Base-by-base conservation (phyloP, 2,797 vertebrate species). In the Anomalospiza imberbis region DNA sequence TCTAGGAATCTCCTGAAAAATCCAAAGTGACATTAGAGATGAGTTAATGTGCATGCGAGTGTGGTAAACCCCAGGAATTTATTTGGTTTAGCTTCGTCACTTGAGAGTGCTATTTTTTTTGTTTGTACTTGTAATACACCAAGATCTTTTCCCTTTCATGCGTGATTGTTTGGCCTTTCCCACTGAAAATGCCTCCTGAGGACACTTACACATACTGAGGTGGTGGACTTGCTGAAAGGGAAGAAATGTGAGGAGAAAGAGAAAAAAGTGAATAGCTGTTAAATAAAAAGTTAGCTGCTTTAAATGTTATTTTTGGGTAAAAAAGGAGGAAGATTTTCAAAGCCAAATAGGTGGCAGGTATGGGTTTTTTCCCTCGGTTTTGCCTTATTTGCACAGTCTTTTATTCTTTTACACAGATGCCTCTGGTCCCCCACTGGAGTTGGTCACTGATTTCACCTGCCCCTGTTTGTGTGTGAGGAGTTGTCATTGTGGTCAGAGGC, bases 1-100 rank as follows among this genome's bases (percentile, higher is more conserved):
- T 83, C 66, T 70, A 67, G 74, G 88, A 91, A 47, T 76, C 55
- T 74, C 61, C 68, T 84, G 66, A 38, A 81, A 67, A 90, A 79
- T 57, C 32, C 76, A 58, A 76, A 84, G 53, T 48, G 44, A 68
- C 4, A 11, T 8, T 57, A 57, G 61, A 91, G 25, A n/a, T 53
- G 34, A 86, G 34, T 60, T 76, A 79, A 70, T 20, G 51, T 65
- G 32, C 50, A 53, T 60, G 12, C 48, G 77, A 54, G 60, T 63
- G 67, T 47, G 12, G 45, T 78, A 77, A 88, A 50, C 91, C 80
- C 34, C 58, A 83, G 60, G 36, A 45, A 29, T 34, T 40, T 24
- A 42, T 78, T 63, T 67, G 42, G 21, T 58, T 85, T 66, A 70
- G 24, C 16, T 66, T 58, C 36, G 65, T 70, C 68, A 82, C 44